phyloP scores from a whole-genome alignment of 2,797 vertebrate genomes.

The Coreius guichenoti region DNA sequence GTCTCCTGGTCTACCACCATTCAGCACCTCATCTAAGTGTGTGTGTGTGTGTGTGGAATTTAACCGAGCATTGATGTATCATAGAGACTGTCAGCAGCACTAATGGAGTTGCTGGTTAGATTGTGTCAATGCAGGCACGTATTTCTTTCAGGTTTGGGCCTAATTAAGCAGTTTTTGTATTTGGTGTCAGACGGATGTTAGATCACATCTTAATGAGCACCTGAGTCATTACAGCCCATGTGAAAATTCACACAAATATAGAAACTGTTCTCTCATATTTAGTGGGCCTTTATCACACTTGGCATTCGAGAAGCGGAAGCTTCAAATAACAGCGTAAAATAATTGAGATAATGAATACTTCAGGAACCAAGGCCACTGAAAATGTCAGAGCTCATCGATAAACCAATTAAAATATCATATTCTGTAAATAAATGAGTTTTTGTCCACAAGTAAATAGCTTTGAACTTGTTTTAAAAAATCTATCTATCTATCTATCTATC shows the following conservation, averaged over 20 bases:
- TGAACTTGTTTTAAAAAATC: background rate
- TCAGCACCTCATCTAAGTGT: background rate
- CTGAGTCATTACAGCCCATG: background rate
- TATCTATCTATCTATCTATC: background rate
- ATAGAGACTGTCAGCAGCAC: background rate
- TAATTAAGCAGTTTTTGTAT: conserved; percentile 22
- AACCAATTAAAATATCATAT: background rate
- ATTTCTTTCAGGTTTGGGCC: conserved; percentile 10
- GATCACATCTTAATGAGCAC: conserved; percentile 21
- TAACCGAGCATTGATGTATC: conserved; percentile 13
- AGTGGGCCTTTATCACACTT: background rate
- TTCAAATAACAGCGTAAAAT: background rate
- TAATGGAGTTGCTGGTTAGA: conserved; percentile 18
- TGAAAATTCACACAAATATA: background rate
- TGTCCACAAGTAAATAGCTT: background rate
- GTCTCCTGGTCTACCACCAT: conserved; percentile 17
- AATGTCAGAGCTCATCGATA: conserved; percentile 3
- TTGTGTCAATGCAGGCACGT: background rate
- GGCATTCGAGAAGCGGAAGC: background rate
- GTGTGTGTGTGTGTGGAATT: background rate
- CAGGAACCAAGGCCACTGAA: background rate
- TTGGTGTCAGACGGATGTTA: conserved; percentile 1
- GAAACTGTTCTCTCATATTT: background rate
- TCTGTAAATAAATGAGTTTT: conserved; percentile 1
- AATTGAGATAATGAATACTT: background rate